Conservation (phyloP, 35 echinoderm and acorn worm species). For the Heliocidaris tuberculata region DNA sequence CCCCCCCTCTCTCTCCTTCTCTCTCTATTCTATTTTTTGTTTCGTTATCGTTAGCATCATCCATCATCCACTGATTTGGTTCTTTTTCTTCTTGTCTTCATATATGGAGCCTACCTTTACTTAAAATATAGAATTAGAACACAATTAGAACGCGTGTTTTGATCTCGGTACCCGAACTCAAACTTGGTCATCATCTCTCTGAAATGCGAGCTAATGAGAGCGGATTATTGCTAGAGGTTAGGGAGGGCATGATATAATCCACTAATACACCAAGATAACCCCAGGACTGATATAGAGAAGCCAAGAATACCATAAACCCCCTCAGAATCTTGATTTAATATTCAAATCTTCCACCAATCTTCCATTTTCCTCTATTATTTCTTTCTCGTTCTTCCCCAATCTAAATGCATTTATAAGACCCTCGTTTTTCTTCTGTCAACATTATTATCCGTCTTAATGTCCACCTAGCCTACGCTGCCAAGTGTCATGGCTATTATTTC, state of each 20-base stretch:
- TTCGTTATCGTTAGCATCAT: not conserved
- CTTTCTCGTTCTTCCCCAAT: conserved; percentile 5
- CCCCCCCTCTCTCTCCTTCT: too few relatives aligned
- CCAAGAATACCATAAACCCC: not conserved
- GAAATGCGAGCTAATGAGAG: not conserved
- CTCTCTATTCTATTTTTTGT: too few relatives aligned
- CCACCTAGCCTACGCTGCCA: not conserved
- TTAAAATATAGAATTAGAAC: not conserved
- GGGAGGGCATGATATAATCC: not conserved
- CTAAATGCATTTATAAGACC: conserved; percentile 29
- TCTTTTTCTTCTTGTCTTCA: not conserved
- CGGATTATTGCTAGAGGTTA: not conserved
- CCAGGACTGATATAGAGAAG: not conserved
- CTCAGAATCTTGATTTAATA: conserved; percentile 29
- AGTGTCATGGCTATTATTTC: conserved; percentile 6
- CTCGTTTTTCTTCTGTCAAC: conserved; percentile 40
- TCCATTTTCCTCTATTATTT: not conserved
- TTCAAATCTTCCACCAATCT: conserved; percentile 14
- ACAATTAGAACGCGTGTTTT: not conserved
- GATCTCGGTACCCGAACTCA: not conserved
- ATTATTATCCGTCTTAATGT: conserved; percentile 37
- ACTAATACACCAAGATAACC: not conserved
- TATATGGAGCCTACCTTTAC: not conserved
- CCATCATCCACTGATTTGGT: not conserved
- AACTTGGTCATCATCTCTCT: not conserved